Evolutionary conservation across 2,113 vertebrate species (phyloP), one percentile per base, ranked within the genome.

Genomic region (Cavia porcellus): DNA sequence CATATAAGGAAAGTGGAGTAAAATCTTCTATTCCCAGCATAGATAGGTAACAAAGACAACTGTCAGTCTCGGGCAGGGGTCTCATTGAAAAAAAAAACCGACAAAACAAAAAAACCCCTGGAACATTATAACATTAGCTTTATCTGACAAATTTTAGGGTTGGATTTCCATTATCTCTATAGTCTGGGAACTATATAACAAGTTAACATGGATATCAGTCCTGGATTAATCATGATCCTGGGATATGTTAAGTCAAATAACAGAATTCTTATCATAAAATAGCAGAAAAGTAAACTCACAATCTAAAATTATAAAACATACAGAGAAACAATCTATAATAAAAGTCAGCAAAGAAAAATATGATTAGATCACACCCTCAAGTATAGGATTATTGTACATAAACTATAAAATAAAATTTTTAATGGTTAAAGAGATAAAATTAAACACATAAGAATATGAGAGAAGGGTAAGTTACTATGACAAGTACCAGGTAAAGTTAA

Each of bases 101-200:
- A 32, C 30, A 3, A 77, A 24, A 47, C 52, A 70, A 50, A 64
- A 57, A 85, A 5, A 35, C 25, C n/a, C 28, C 38, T 86, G 74
- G 4, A 57, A 61, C 90, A 81, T 87, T 96, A 55, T 81, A 80
- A 80, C 13, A n/a, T 35, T 22, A 68, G 52, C 45, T 9, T 72
- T 52, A 55, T 91, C 19, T 82, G 10, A 90, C 15, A 94, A 30
- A 22, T 83, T 77, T 79, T 25, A 70, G 35, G 8, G 52, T 42
- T 95, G 45, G 66, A 72, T 83, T 86, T 55, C 28, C 17, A 90
- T 77, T 45, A 89, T 81, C 52, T 89, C 47, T 85, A 50, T 38
- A 87, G 45, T 42, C 30, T 83, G 17, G 5, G 11, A 92, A 70
- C 66, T 64, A 64, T 2, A 79, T 55, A 30, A 28, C 42, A 57